Evolutionary conservation across 2,888 invertebrate species (phyloP).

Genomic region (Apodemia zela): DNA sequence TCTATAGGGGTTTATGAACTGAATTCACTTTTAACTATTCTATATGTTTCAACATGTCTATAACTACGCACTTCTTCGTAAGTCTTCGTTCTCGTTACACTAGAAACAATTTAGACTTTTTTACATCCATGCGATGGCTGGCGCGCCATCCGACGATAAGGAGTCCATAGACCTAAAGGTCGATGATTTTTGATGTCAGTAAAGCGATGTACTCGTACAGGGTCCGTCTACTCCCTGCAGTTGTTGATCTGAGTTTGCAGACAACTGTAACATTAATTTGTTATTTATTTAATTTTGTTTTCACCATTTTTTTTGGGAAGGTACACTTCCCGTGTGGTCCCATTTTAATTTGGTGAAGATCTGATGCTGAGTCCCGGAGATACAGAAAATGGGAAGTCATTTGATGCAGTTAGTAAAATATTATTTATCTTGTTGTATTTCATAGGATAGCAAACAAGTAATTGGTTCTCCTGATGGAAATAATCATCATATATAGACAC

Average conservation of each 20-base stretch:
- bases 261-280: conserved; percentile 51
- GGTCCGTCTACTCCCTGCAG: conserved; percentile 72
- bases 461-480: no score
- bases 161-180: conserved; percentile 63
- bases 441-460: no score
- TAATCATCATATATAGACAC: no score
- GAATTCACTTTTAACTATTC: conserved; percentile 5
- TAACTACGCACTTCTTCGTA: conserved; percentile 17
- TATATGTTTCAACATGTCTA: conserved; percentile 10
- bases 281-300: no score
- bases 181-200: conserved; percentile 65
- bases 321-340: no score
- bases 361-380: no score
- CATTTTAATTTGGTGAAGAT: no score
- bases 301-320: no score
- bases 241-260: conserved; percentile 58
- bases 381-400: no score
- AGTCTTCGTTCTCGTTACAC: conserved; percentile 34
- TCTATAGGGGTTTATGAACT: conserved; percentile 1
- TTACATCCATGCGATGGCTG: conserved; percentile 73
- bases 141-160: conserved; percentile 62
- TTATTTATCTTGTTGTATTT: no score
- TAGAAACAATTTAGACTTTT: conserved; percentile 20
- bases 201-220: conserved; percentile 70
- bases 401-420: no score